Conservation (phyloP, 53 echinoderm and acorn worm species). For the Echinometra lucunter region DNA sequence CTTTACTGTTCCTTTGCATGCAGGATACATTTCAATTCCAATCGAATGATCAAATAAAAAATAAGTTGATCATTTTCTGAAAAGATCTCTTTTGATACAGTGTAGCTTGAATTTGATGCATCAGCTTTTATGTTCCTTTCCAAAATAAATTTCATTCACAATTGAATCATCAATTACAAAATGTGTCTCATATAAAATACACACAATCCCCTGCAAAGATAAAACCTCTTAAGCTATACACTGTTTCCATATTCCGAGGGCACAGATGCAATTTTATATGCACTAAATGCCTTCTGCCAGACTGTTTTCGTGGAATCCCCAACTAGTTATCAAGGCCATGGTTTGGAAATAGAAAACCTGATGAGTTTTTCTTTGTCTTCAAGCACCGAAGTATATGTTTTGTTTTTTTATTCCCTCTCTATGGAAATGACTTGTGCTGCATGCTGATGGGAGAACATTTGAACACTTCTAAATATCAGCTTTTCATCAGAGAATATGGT, state of each 20-base stretch:
- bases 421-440: neutral
- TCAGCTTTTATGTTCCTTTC: neutral
- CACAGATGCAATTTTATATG: neutral
- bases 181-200: neutral
- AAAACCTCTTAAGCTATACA: neutral
- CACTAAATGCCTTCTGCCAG: neutral
- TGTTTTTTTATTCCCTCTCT: neutral
- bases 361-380: neutral
- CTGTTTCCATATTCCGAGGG: neutral
- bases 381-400: too few species aligned
- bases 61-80: too few species aligned
- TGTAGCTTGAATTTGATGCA: too few species aligned
- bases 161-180: neutral
- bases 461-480: neutral
- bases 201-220: neutral
- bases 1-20: neutral
- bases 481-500: neutral
- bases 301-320: neutral
- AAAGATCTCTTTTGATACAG: too few species aligned
- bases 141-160: too few species aligned
- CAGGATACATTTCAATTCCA: neutral
- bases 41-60: neutral
- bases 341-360: neutral
- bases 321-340: neutral
- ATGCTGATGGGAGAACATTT: neutral